A percentile compares a stretch with the other conserved stretches of the same genome.
Conservation (phyloP, 1,140 invertebrate genomes). For the Drosophila pseudoobscura region DNA sequence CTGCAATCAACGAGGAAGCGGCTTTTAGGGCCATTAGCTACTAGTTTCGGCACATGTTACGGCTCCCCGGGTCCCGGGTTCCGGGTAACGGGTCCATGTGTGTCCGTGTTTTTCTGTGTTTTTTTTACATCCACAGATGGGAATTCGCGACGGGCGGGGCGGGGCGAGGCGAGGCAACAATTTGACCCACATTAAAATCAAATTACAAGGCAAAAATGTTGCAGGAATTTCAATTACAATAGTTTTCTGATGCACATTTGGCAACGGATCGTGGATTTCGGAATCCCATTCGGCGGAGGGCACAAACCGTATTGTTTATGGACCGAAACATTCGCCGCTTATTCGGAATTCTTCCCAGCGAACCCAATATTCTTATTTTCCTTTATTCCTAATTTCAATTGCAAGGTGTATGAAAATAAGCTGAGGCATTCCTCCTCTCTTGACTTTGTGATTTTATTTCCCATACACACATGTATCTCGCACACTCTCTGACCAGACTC, state of each 20-base stretch:
- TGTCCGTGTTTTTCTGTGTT: conserved; percentile 1
- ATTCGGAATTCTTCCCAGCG: conserved; percentile 21
- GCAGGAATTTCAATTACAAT: conserved; percentile 69
- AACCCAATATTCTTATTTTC: background rate
- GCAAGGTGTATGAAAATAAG: no score
- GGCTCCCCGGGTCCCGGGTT: background rate
- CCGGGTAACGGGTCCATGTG: background rate
- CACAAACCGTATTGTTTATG: conserved; percentile 26
- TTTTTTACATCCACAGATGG: conserved; percentile 3
- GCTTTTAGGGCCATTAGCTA: conserved; percentile 59
- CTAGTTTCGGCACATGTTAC: conserved; percentile 29
- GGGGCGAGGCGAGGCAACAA: conserved; percentile 3
- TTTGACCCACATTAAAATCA: conserved; percentile 60
- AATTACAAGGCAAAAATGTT: conserved; percentile 60
- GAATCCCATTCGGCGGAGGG: conserved; percentile 5
- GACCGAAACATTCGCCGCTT: conserved; percentile 21
- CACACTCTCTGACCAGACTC: no score
- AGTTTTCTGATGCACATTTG: conserved; percentile 39
- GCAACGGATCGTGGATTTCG: conserved; percentile 3
- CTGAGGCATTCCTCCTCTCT: no score
- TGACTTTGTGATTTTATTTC: no score
- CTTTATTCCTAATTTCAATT: no score
- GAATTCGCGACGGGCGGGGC: background rate
- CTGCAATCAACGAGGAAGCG: conserved; percentile 56
- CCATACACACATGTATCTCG: no score